Evolutionary conservation across 30 jellyfish, hydroid and myxozoan species (phyloP), one percentile per base, ranked within the genome.

Genomic region (Catostylus mosaicus): DNA sequence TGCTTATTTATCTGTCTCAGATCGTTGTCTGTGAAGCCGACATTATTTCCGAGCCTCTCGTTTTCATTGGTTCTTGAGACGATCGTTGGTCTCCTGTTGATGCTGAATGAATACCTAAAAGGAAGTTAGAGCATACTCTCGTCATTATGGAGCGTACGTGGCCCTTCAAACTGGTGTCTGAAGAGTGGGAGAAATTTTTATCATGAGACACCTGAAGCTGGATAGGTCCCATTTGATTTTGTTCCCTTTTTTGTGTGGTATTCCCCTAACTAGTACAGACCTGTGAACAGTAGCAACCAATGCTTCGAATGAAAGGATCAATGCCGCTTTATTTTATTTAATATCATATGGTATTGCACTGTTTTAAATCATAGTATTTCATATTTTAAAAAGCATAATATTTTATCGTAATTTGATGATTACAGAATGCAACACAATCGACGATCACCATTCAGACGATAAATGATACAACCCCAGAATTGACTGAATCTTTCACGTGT

Each of bases 391-490:
- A n/a, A n/a, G n/a, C n/a, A n/a, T n/a, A n/a, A n/a, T n/a, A n/a
- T n/a, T n/a, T n/a, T n/a, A n/a, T n/a, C n/a, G n/a, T n/a, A 4
- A 16, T 48, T 48, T 48, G 20, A 3, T 16, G 27, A 48, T 77
- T 86, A 35, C 30, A 86, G 96, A 75, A 86, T 37, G 85, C 56
- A 29, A 62, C 88, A 8, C 67, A 23, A 33, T 77, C 65, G 1
- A 22, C 29, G 23, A 81, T 93, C 66, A 27, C 22, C 40, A 74
- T 93, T 45, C 79, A 66, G 18, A 61, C 66, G 19, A 65, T 82
- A 8, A 80, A 93, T 61, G 98, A 93, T 69, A 51, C 86, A 69
- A 57, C 66, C n/a, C 97, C 98, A 31, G 98, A 93, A 62, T 18
- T 88, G 2, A 73, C 67, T 8, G 93, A 86, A 75, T 29, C 75